Evolutionary conservation across 2,797 vertebrate species (phyloP), one percentile per base, ranked within the genome.

Genomic region (Melanogrammus aeglefinus): DNA sequence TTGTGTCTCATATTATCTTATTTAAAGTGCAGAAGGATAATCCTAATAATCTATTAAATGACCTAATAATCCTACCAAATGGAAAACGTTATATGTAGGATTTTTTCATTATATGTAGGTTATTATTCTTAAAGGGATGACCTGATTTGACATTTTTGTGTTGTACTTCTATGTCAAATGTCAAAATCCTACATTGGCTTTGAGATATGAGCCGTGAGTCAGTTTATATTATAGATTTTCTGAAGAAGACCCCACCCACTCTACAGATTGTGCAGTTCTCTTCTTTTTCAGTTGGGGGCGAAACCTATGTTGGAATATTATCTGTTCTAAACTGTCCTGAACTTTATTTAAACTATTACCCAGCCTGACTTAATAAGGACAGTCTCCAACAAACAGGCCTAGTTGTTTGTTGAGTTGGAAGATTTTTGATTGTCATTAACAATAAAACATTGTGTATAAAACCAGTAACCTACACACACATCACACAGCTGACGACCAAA

Each of bases 261-360:
- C 18, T 21, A 57, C 47, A 57, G 47, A 57, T 29, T 75, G 7
- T 82, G 39, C 10, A 79, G 73, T 73, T 82, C 18, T 6, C 0
- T 12, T 81, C 21, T 36, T 78, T 47, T 78, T 72, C 16, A 31
- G 72, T 41, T 73, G 73, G 79, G 57, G 78, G 36, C 14, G 33
- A 81, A 76, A 79, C 69, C 24, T 14, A 18, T 24, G 29, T 71
- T 27, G 69, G 27, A 14, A 31, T 31, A 4, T 12, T 10, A 29
- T 71, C 6, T 57, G 51, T 18, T 51, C 13, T 16, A 21, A 18
- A 57, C 47, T 21, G 12, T 57, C 16, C 47, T 57, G 16, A 18
- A 57, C 47, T 57, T 44, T 13, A 44, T 44, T 44, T 10, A 2
- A 14, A 44, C 41, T 2, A 44, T 44, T 13, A 12, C 41, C 10